Conservation (phyloP, 2,113 vertebrate genomes). For the Rhabdomys dilectus region DNA sequence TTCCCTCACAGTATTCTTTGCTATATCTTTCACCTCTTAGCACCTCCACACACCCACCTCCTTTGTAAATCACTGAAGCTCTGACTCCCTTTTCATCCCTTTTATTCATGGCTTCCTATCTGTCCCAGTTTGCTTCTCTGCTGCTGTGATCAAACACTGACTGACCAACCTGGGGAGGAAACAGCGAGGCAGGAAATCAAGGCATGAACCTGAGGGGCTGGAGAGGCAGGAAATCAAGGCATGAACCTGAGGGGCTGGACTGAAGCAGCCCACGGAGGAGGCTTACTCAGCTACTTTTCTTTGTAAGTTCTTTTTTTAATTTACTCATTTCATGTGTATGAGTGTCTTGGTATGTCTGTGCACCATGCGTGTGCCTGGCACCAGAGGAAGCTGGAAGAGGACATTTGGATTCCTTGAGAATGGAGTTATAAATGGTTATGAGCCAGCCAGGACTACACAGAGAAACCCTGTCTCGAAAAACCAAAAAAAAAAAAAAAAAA, state of each 20-base stretch:
- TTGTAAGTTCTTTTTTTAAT: not conserved
- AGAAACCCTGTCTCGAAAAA: too few relatives aligned
- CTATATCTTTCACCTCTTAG: not conserved
- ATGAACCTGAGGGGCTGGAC: not conserved
- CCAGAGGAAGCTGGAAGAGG: not conserved
- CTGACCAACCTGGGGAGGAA: not conserved
- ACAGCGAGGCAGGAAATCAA: not conserved
- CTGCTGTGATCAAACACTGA: not conserved
- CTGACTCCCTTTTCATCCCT: not conserved
- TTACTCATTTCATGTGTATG: not conserved
- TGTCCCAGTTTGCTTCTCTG: not conserved
- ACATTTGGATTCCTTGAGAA: not conserved
- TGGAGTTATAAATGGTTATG: not conserved
- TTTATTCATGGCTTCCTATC: conserved; percentile 22
- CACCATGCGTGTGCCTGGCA: not conserved
- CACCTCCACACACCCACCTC: conserved; percentile 13
- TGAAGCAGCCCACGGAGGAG: not conserved
- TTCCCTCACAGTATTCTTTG: not conserved
- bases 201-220: not conserved
- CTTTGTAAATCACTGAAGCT: not conserved
- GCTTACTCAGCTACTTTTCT: not conserved
- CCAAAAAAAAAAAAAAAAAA: too few relatives aligned
- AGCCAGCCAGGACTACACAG: too few relatives aligned
- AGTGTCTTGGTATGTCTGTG: not conserved
- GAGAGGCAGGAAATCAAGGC: not conserved